Evolutionary conservation across 2,888 invertebrate species (phyloP).

Genomic region (Gastracanthus pulcherrimus): DNA sequence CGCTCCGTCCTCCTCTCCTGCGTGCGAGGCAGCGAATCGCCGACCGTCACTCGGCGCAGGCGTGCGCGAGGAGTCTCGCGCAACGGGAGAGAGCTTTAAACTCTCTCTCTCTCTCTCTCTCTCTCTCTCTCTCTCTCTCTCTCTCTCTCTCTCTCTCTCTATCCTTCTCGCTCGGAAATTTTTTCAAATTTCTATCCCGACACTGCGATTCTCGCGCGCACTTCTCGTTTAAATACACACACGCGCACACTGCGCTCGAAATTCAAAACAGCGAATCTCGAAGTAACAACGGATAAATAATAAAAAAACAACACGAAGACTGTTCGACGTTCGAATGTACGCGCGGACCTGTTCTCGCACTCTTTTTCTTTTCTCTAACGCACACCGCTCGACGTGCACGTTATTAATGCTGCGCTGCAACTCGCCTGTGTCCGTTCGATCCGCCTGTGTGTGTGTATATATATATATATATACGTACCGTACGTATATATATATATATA

Average conservation of each 20-base stretch:
- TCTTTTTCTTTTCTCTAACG: too few relatives aligned
- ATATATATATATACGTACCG: neutral
- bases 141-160: neutral
- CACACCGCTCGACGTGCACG: too few relatives aligned
- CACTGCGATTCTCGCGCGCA: too few relatives aligned
- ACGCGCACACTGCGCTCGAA: neutral
- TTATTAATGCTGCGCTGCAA: neutral
- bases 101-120: neutral
- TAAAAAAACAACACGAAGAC: neutral
- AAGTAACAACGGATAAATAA: neutral
- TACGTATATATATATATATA: neutral
- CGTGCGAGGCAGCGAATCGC: conserved; percentile 4
- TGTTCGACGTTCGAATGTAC: neutral
- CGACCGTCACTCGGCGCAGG: conserved; percentile 25
- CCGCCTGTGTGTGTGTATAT: neutral
- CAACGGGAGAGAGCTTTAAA: conserved; percentile 2
- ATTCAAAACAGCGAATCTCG: neutral
- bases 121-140: neutral
- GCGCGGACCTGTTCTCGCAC: too few relatives aligned
- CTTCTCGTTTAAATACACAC: neutral
- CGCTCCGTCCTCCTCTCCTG: neutral
- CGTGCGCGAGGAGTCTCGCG: conserved; percentile 24
- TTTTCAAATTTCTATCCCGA: neutral
- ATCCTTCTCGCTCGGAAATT: neutral
- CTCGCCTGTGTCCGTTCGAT: neutral